These are phyloP conservation scores for Melanostoma scalare DNA, from an alignment of 2,888 invertebrate species.

Conservation along the genomic window DNA sequence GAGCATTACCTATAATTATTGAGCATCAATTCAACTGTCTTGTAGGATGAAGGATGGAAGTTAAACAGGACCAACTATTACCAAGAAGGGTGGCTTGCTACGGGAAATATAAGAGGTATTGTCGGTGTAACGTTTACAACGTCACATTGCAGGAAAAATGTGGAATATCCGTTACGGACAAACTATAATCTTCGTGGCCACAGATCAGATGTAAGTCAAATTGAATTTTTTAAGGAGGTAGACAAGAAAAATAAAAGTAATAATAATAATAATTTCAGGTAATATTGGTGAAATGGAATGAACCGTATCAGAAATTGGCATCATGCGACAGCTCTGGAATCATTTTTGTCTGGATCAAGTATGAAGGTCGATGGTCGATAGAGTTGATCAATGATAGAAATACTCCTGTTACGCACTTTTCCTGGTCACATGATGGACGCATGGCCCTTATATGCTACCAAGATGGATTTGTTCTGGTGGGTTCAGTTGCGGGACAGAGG, in stretches of 20 bases:
- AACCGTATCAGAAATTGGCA: constrained; percentile 98
- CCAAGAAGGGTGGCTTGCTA: constrained; percentile 98
- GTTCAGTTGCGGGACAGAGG: constrained; percentile 97
- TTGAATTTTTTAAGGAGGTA: background rate
- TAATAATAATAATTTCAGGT: constrained; percentile 84
- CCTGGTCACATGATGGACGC: constrained; percentile 99
- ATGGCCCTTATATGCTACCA: constrained; percentile 99
- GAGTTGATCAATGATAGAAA: constrained; percentile 99
- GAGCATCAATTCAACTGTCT: background rate
- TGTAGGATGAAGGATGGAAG: constrained; percentile 97
- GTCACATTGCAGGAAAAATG: constrained; percentile 93
- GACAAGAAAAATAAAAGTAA: too few species aligned
- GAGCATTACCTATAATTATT: background rate
- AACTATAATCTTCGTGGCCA: constrained; percentile 99
- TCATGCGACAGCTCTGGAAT: constrained; percentile 98
- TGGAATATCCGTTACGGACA: constrained; percentile 93
- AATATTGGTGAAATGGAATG: constrained; percentile 98
- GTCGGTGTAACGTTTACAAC: constrained; percentile 98
- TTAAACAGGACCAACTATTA: constrained; percentile 97
- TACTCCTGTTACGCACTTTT: constrained; percentile 98
- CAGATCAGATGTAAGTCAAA: constrained; percentile 92
- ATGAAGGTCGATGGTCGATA: constrained; percentile 99
- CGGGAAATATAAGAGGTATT: constrained; percentile 96
- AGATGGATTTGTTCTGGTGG: constrained; percentile 99
- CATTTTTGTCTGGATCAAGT: constrained; percentile 99